Percentiles rank a stretch among this genome's conserved stretches.
Evolutionary conservation across 2,888 invertebrate genomes (phyloP).

Genomic region (Zaprionus bogoriensis): DNA sequence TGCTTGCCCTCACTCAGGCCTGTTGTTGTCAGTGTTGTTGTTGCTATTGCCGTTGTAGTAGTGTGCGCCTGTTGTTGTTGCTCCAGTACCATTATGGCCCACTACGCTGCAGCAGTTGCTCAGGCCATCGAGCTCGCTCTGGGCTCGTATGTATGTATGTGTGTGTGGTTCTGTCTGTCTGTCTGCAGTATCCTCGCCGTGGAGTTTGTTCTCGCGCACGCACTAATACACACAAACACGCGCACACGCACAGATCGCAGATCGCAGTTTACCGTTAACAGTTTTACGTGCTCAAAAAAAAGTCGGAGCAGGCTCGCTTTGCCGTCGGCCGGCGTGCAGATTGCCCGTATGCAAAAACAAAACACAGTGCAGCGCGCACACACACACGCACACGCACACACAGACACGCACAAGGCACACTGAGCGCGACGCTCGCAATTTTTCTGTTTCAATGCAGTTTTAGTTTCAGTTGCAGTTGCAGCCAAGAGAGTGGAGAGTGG

Average conservation of each 20-base stretch:
- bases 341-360: constrained; percentile 30
- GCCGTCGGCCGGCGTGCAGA: constrained; percentile 60
- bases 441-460: too few relatives aligned
- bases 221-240: constrained; percentile 3
- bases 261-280: constrained; percentile 30
- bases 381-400: too few relatives aligned
- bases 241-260: constrained; percentile 19
- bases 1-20: constrained; percentile 17
- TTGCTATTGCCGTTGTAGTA: constrained; percentile 29
- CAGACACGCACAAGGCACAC: background rate
- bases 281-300: constrained; percentile 56
- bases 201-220: background rate
- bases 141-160: too few relatives aligned
- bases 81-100: constrained; percentile 80
- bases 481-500: background rate
- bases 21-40: constrained; percentile 13
- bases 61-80: constrained; percentile 60
- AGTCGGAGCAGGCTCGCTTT: constrained; percentile 24
- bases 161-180: too few relatives aligned
- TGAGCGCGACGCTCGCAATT: constrained; percentile 32
- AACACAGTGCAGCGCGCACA: constrained; percentile 19
- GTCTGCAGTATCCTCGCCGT: background rate
- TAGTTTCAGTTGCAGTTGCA: background rate
- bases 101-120: constrained; percentile 33
- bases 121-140: constrained; percentile 33